These are phyloP conservation scores for Crotalus horridus DNA, from an alignment of 2,113 vertebrate genomes.

Conservation along the genomic window DNA sequence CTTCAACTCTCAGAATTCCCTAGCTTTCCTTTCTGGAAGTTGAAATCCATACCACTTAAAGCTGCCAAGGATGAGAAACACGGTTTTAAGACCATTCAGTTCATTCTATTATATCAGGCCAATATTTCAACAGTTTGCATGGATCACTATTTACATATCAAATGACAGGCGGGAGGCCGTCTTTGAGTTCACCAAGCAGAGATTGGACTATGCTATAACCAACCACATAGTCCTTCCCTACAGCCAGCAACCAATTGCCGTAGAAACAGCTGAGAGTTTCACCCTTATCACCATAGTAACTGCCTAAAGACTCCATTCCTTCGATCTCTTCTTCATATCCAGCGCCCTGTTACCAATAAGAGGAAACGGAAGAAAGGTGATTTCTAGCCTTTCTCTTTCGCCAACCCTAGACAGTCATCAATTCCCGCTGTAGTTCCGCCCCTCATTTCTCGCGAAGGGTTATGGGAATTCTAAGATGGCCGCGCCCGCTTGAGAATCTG, in stretches of 20 bases:
- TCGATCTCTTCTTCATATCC: too few species aligned
- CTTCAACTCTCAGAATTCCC: neutral
- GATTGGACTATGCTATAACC: neutral
- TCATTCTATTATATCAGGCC: neutral
- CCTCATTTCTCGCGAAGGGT: slow-evolving; percentile 58
- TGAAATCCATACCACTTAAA: neutral
- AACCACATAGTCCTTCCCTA: neutral
- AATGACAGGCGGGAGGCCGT: neutral
- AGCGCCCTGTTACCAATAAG: neutral
- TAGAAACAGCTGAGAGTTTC: neutral
- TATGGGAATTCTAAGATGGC: slow-evolving; percentile 84
- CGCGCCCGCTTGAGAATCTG: slow-evolving; percentile 71
- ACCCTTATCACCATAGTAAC: neutral
- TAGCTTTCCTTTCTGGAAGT: neutral
- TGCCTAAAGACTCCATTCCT: neutral
- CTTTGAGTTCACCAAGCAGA: neutral
- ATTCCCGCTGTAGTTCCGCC: neutral
- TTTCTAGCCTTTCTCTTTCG: neutral
- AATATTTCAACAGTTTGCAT: neutral
- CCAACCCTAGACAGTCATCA: neutral
- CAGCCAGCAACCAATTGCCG: neutral
- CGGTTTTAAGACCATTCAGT: neutral
- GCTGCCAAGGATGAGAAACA: neutral
- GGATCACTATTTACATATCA: neutral
- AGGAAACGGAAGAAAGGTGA: neutral